phyloP scores from a whole-genome alignment of 2,113 vertebrate genomes.

The Sciurus niger region DNA sequence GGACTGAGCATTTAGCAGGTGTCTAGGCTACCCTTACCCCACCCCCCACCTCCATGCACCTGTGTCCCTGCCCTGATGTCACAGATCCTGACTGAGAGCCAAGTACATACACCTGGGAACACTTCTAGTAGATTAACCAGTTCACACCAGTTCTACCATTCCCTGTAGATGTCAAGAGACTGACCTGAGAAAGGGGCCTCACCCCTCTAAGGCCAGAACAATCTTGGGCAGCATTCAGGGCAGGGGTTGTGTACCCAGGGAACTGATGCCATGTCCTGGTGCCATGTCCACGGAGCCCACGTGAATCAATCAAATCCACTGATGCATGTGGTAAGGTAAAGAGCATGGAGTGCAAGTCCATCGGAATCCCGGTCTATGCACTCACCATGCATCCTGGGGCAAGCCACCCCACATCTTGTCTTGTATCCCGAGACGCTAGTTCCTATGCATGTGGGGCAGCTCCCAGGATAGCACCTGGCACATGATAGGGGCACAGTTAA shows the following conservation, averaged over 20 bases:
- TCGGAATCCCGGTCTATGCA: background rate
- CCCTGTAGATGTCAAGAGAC: constrained; percentile 38
- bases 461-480: background rate
- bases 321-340: background rate
- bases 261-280: background rate
- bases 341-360: background rate
- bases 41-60: constrained; percentile 65
- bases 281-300: background rate
- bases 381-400: background rate
- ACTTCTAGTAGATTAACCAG: constrained; percentile 52
- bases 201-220: background rate
- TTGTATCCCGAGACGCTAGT: background rate
- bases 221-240: background rate
- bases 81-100: constrained; percentile 65
- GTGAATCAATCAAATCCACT: background rate
- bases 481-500: background rate
- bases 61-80: constrained; percentile 72
- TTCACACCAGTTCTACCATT: constrained; percentile 9
- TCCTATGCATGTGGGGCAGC: background rate
- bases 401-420: background rate
- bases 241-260: background rate
- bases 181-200: background rate
- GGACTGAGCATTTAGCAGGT: constrained; percentile 61
- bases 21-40: constrained; percentile 22
- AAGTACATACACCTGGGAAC: constrained; percentile 69